These are phyloP conservation scores for Oxystoma pomonae DNA, from an alignment of 2,888 invertebrate genomes.

Conservation along the genomic window DNA sequence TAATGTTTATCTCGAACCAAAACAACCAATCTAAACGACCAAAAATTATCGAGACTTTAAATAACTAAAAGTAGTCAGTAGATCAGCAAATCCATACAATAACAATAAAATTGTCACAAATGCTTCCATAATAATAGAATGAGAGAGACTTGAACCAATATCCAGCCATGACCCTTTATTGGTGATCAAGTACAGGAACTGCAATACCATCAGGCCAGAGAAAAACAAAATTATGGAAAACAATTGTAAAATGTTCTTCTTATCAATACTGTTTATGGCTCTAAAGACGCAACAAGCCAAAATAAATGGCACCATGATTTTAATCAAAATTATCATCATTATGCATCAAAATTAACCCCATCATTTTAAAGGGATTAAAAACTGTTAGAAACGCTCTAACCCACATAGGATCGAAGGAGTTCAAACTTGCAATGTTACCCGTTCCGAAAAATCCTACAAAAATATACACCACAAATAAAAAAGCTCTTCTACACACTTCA, in stretches of 20 bases:
- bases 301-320: conserved; percentile 78
- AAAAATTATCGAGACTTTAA: neutral
- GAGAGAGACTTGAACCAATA: conserved; percentile 91
- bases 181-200: conserved; percentile 80
- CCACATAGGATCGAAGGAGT: conserved; percentile 93
- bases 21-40: too few species aligned
- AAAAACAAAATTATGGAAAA: conserved; percentile 73
- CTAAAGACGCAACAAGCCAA: conserved; percentile 66
- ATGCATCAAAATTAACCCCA: conserved; percentile 81
- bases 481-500: conserved; percentile 33
- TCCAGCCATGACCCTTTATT: conserved; percentile 96
- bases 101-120: conserved; percentile 66
- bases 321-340: conserved; percentile 78
- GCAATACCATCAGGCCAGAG: conserved; percentile 80
- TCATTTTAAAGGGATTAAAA: conserved; percentile 93
- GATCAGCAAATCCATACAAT: conserved; percentile 59
- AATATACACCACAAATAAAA: conserved; percentile 54
- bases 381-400: conserved; percentile 90
- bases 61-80: conserved; percentile 45
- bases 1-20: too few species aligned
- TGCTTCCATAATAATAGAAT: conserved; percentile 81
- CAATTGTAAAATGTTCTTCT: conserved; percentile 60
- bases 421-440: conserved; percentile 96
- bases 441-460: conserved; percentile 91
- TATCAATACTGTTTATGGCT: conserved; percentile 55